phyloP scores from a whole-genome alignment of 37 sponge, comb jelly and placozoan genomes.

The Petrosia ficiformis region DNA sequence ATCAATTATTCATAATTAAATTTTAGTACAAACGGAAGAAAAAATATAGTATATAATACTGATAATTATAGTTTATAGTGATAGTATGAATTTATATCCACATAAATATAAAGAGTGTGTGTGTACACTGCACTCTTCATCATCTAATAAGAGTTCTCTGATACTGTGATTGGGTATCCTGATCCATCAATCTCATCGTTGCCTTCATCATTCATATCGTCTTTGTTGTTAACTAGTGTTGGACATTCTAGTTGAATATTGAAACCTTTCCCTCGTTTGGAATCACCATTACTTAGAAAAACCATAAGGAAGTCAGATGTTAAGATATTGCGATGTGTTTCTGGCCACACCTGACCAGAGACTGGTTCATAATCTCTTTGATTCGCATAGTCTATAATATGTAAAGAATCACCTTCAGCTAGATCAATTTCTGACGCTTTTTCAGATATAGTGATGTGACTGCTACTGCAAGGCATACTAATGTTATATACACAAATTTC shows the following conservation, averaged over 20 bases:
- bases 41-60: too few species aligned
- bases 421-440: not conserved
- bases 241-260: not conserved
- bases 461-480: not conserved
- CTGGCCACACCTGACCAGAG: not conserved
- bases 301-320: not conserved
- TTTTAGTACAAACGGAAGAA: too few species aligned
- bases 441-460: not conserved
- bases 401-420: not conserved
- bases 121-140: too few species aligned
- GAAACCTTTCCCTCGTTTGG: not conserved
- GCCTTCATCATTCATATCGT: too few species aligned
- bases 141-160: too few species aligned
- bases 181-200: too few species aligned
- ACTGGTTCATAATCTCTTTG: not conserved
- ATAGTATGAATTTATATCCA: too few species aligned
- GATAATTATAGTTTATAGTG: too few species aligned
- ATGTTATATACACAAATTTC: constrained; percentile 1
- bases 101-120: too few species aligned
- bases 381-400: not conserved
- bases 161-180: too few species aligned
- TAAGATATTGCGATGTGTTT: not conserved
- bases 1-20: too few species aligned
- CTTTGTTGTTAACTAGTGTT: not conserved
- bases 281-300: not conserved